Percentiles rank a stretch among this genome's conserved stretches.
phyloP scores from a whole-genome alignment of 2,797 vertebrate genomes.

The Bryconaethiops microstoma region DNA sequence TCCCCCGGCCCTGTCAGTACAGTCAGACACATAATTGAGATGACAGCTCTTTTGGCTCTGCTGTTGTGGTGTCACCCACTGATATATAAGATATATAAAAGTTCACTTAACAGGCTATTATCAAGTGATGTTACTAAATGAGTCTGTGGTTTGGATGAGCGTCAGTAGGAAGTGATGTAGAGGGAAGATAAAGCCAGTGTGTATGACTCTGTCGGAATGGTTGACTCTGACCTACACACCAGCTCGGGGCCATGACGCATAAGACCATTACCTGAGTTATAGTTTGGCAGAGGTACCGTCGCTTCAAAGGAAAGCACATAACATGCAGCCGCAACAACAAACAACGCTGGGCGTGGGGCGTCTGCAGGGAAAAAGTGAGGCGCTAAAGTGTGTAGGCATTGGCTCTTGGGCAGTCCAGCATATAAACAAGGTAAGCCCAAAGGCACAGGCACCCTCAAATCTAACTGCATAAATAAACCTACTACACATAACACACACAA shows the following conservation, averaged over 20 bases:
- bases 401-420: slow-evolving; percentile 45
- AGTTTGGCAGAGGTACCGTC: slow-evolving; percentile 50
- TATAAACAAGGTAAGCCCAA: slow-evolving; percentile 54
- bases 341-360: slow-evolving; percentile 46
- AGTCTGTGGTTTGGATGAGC: slow-evolving; percentile 40
- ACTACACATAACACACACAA: background rate
- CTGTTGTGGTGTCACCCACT: slow-evolving; percentile 36
- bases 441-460: slow-evolving; percentile 47
- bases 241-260: slow-evolving; percentile 43
- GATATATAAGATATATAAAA: slow-evolving; percentile 39
- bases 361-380: slow-evolving; percentile 57
- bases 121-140: slow-evolving; percentile 45
- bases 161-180: slow-evolving; percentile 38
- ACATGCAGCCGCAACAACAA: slow-evolving; percentile 58
- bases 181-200: slow-evolving; percentile 47
- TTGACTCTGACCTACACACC: slow-evolving; percentile 42
- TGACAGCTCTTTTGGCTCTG: slow-evolving; percentile 43
- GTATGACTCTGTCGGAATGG: slow-evolving; percentile 32
- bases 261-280: slow-evolving; percentile 56
- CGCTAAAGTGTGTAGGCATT: slow-evolving; percentile 51
- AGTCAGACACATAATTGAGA: slow-evolving; percentile 36
- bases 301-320: slow-evolving; percentile 52
- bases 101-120: slow-evolving; percentile 49
- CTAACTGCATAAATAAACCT: slow-evolving; percentile 34
- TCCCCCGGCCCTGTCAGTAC: background rate